These are phyloP conservation scores for Diuraphis noxia DNA, from an alignment of 1,140 invertebrate species.

Conservation along the genomic window DNA sequence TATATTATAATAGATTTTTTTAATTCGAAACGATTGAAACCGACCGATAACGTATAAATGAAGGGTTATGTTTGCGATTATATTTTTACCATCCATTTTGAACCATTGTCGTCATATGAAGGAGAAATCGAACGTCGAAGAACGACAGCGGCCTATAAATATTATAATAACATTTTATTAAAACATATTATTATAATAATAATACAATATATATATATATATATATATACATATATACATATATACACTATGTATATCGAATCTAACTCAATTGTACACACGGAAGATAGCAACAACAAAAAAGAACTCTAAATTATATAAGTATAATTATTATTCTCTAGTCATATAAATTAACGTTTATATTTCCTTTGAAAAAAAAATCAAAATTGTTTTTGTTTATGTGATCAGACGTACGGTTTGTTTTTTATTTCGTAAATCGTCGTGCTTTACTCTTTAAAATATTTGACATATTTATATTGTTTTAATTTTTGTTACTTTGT, in stretches of 20 bases:
- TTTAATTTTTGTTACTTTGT: slow-evolving; percentile 47
- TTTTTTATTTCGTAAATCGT: slow-evolving; percentile 27
- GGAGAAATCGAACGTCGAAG: background rate
- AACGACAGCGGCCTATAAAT: background rate
- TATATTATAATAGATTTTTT: background rate
- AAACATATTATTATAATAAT: background rate
- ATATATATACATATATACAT: background rate
- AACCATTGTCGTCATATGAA: background rate
- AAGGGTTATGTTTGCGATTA: background rate
- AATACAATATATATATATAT: background rate
- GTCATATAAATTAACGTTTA: slow-evolving; percentile 52
- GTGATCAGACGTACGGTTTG: slow-evolving; percentile 42
- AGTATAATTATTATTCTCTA: slow-evolving; percentile 52
- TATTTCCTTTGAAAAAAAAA: slow-evolving; percentile 53
- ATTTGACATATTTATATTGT: slow-evolving; percentile 42
- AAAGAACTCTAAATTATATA: slow-evolving; percentile 37
- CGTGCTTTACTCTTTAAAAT: slow-evolving; percentile 29
- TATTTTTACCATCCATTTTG: background rate
- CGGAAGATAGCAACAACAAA: slow-evolving; percentile 26
- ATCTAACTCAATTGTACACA: slow-evolving; percentile 18
- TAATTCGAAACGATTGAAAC: background rate
- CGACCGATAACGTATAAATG: background rate
- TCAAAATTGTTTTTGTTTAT: slow-evolving; percentile 51
- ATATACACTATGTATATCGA: slow-evolving; percentile 17
- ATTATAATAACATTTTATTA: background rate